phyloP scores from a whole-genome alignment of 2,888 invertebrate genomes.

The Leuctra nigra region DNA sequence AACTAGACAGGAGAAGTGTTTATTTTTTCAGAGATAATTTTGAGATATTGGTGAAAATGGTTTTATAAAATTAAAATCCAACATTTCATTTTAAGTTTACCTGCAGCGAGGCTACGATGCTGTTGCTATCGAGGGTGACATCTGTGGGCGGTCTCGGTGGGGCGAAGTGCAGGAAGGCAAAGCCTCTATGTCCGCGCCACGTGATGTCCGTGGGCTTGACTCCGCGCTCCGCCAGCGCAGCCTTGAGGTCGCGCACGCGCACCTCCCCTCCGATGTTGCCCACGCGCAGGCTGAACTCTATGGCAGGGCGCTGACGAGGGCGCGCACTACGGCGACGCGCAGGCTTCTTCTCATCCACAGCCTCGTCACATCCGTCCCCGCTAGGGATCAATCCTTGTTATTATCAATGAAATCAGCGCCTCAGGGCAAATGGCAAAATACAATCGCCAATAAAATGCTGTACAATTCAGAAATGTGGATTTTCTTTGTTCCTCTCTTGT shows the following conservation, averaged over 20 bases:
- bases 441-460: too few species aligned
- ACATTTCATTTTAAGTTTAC: too few species aligned
- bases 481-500: too few species aligned
- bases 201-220: constrained; percentile 70
- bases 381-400: too few species aligned
- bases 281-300: constrained; percentile 44
- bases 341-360: not conserved
- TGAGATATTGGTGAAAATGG: too few species aligned
- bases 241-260: constrained; percentile 67
- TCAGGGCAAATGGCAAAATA: too few species aligned
- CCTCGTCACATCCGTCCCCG: not conserved
- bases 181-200: constrained; percentile 53
- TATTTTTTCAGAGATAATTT: too few species aligned
- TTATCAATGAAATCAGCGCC: too few species aligned
- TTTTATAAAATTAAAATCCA: too few species aligned
- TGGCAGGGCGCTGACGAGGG: constrained; percentile 36
- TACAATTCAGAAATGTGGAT: too few species aligned
- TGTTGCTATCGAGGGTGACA: constrained; percentile 39
- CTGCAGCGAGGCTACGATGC: constrained; percentile 45
- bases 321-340: constrained; percentile 43
- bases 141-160: constrained; percentile 44
- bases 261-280: constrained; percentile 66
- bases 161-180: constrained; percentile 68
- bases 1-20: too few species aligned
- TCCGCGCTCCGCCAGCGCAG: constrained; percentile 63